Base-by-base conservation (phyloP, 2,888 invertebrate species). In the Amiota mariae region DNA sequence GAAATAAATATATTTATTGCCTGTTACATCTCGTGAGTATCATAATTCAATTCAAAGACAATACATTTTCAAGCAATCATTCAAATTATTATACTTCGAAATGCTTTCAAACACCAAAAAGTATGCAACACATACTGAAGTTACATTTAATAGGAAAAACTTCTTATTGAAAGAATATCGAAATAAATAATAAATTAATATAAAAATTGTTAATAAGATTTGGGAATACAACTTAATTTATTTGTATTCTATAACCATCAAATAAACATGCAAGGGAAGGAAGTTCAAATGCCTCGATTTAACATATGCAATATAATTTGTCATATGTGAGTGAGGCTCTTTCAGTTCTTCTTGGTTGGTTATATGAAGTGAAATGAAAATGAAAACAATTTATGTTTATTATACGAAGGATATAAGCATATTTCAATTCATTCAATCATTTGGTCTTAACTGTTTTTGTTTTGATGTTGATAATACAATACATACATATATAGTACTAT, bases 281-380 rank as follows among this genome's bases (percentile, higher is more conserved):
- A 67, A 56, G 15, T 56, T 15, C 46, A 11, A 56, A 66, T 47
- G 47, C 66, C 72, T 66, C 66, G 72, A 66, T 72, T 57, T n/a
- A n/a, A n/a, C n/a, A n/a, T 72, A 72, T 72, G 72, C 72, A 63
- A 66, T 47, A 56, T 11, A 72, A 54, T 72, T 72, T 72, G 48
- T 66, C 51, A 57, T 11, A 36, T 61, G 24, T 61, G 15, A 15
- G 36, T 20, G 66, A 47, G 48, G 10, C 15, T 11, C 2, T 46
- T 63, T 36, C 54, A 8, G 54, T n/a, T 54, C 54, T 54, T 8
- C 54, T 12, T n/a, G n/a, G 36, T 63, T 63, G 63, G 6, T 36
- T 36, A 24, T 24, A 24, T 3, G 36, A 36, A 0, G 36, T 36
- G 3, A 2, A 24, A 36, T 36, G 36, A 4, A 36, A 36, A 36